Conservation (phyloP, 1,140 invertebrate species). For the Phenacoccus solenopsis region DNA sequence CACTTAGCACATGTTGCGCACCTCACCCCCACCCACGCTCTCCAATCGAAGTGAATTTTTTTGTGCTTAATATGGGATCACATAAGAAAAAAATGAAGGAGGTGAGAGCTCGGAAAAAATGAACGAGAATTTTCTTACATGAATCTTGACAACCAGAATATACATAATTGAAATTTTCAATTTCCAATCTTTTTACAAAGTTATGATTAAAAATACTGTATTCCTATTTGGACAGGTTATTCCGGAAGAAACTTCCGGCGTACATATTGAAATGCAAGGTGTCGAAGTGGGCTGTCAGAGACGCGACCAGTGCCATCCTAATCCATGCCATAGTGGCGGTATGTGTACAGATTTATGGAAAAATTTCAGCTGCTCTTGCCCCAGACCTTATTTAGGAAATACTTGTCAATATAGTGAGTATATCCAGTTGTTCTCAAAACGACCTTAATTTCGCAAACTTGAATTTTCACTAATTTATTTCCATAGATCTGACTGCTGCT, state of each 20-base stretch:
- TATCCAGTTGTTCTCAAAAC: neutral
- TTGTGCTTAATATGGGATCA: too few relatives aligned
- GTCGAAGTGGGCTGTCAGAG: constrained; percentile 60
- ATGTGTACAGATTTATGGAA: constrained; percentile 80
- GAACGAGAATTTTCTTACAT: too few relatives aligned
- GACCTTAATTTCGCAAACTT: neutral
- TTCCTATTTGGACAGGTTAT: constrained; percentile 33
- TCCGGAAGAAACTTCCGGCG: constrained; percentile 30
- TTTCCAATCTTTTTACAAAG: too few relatives aligned
- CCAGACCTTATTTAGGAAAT: constrained; percentile 70
- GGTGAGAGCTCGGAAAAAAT: too few relatives aligned
- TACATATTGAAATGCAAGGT: constrained; percentile 34
- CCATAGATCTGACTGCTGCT: constrained; percentile 64
- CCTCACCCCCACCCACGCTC: too few relatives aligned
- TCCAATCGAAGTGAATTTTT: too few relatives aligned
- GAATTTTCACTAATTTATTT: neutral
- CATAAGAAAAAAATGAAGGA: too few relatives aligned
- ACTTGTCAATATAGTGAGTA: constrained; percentile 73
- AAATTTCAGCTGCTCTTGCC: constrained; percentile 71
- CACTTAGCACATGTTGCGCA: too few relatives aligned
- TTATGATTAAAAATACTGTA: too few relatives aligned
- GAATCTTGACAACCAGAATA: neutral
- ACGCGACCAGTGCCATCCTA: constrained; percentile 63
- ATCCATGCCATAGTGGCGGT: constrained; percentile 76
- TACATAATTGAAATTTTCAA: too few relatives aligned